Evolutionary conservation across 2,113 vertebrate genomes (phyloP), one percentile per base, ranked within the genome.

Genomic region (Pluvianellus socialis): DNA sequence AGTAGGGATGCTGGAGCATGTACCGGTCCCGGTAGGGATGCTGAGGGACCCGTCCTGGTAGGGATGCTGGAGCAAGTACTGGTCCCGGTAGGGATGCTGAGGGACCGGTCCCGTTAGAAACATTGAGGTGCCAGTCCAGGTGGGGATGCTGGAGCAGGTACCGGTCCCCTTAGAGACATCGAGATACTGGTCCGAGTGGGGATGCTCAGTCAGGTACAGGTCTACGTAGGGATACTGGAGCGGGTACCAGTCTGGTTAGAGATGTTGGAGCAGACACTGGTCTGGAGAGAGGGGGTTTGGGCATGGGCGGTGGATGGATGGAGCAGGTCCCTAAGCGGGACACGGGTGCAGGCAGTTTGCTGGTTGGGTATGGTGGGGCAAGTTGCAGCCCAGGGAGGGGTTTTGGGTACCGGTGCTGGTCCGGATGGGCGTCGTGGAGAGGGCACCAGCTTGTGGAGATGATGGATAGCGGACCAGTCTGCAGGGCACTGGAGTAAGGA

Each of bases 261-360:
- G 68, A 6, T 76, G 56, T 9, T 56, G 32, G 56, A 52, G 28
- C n/a, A 63, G 55, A 35, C 65, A 5, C 15, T 27, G 65, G 49
- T 79, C 58, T 59, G 80, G 76, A 62, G n/a, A 73, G 76, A 81
- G 73, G n/a, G 49, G 49, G 30, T 79, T 44, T 76, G 74, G 55
- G 74, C 10, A 3, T 1, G 0, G 79, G 28, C 35, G 9, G 4
- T 44, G 49, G 50, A 22, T 0, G 2, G 59, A 56, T 55, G 66
- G 83, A 74, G 52, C 30, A 11, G 44, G 58, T 93, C 45, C 55
- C 45, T 66, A 5, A 56, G 49, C 1, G 6, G 62, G 58, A 21
- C 75, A 0, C 5, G 8, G 38, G 38, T 75, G 58, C 19, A 7
- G 70, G 49, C 66, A 27, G 26, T 73, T 27, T 61, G 45, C 45